Base-by-base conservation (phyloP, 1,140 invertebrate species). In the Magallana angulata region DNA sequence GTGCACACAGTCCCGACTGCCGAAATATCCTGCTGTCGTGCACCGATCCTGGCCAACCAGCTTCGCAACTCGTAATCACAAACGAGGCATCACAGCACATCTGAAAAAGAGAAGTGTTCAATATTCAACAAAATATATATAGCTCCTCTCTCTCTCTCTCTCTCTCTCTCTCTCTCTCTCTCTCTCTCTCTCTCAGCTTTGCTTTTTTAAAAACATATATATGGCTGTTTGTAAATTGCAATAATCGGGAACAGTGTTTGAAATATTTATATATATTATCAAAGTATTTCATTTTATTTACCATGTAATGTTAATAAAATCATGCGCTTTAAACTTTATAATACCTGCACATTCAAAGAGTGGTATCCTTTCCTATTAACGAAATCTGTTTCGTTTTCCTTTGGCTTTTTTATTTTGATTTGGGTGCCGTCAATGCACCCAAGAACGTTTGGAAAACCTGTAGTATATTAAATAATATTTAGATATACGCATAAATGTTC, bases 281-380 rank as follows among this genome's bases (percentile, higher is more conserved):
- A 24, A 24, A 24, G 24, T 24, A 24, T 24, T 24, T 24, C 24
- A 24, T 24, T 24, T 24, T 24, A 24, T 24, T 24, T 24, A 24
- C 24, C 24, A 24, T 24, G 24, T 24, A 24, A 24, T 24, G 24
- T 24, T 24, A 24, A 24, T 24, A 24, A 24, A 24, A 24, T 24
- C 24, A 24, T 24, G 24, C 24, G 24, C 24, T 24, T 24, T 24
- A 24, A 24, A 24, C 24, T 24, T 24, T 24, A 24, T 85, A 58
- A n/a, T 84, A 84, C 85, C 68, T 89, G 82, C 16, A 48, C 30
- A 87, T 87, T 84, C 8, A 87, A 18, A 36, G 36, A 86, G n/a
- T 76, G 68, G 11, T 18, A 84, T 30, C 57, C 60, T 24, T 84
- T 84, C 16, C 76, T 76, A 57, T 89, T 87, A 1, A 87, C 57